These are phyloP conservation scores for Polylopha cassiicola DNA, from an alignment of 2,888 invertebrate species.

Conservation along the genomic window DNA sequence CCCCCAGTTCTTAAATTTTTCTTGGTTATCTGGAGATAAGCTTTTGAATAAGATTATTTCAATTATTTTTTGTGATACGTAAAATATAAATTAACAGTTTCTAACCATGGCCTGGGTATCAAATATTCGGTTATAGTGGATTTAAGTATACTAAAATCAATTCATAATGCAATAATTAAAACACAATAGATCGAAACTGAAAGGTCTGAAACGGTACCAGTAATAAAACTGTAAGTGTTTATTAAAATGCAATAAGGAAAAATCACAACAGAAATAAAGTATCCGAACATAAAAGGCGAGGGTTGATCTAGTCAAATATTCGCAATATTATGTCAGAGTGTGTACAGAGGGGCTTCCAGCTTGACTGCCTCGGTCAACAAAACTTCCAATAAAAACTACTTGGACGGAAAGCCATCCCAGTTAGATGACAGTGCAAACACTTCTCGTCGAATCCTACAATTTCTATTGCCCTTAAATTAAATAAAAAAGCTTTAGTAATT, in stretches of 20 bases:
- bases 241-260: conserved; percentile 30
- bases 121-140: too few species aligned
- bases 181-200: too few species aligned
- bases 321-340: conserved; percentile 62
- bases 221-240: conserved; percentile 13
- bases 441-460: conserved; percentile 46
- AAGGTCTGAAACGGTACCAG: too few species aligned
- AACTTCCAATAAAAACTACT: conserved; percentile 73
- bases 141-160: too few species aligned
- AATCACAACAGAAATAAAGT: conserved; percentile 37
- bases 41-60: too few species aligned
- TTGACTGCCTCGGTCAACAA: conserved; percentile 59
- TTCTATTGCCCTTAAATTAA: conserved; percentile 69
- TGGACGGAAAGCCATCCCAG: conserved; percentile 50
- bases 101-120: too few species aligned
- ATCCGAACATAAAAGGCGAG: conserved; percentile 36
- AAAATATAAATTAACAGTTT: too few species aligned
- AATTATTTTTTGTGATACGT: too few species aligned
- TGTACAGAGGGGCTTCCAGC: conserved; percentile 49
- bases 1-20: too few species aligned
- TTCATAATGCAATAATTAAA: too few species aligned
- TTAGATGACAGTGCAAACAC: conserved; percentile 52
- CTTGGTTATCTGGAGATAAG: too few species aligned
- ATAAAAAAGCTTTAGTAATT: conserved; percentile 71
- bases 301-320: conserved; percentile 63